Percentiles rank a stretch among this genome's conserved stretches.
These are phyloP conservation scores for Etheostoma nigrum DNA, from an alignment of 2,797 vertebrate genomes.

Conservation along the genomic window DNA sequence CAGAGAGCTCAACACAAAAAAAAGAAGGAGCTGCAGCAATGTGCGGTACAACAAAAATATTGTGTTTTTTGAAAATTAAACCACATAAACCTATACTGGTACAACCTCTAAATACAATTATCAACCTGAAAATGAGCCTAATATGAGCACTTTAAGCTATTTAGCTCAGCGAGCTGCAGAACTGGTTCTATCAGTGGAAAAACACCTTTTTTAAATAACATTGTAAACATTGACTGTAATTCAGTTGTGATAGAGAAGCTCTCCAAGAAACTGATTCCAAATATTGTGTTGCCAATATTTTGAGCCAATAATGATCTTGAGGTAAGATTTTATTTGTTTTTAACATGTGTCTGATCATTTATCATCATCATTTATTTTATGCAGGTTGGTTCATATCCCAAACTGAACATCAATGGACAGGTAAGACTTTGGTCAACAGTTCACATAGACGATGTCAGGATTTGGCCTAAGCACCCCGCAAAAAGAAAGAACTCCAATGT, in stretches of 20 bases:
- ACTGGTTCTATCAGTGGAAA: constrained; percentile 27
- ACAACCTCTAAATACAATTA: too few species aligned
- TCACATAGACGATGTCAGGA: neutral
- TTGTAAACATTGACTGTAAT: constrained; percentile 3
- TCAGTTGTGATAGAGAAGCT: constrained; percentile 16
- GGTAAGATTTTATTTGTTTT: constrained; percentile 31
- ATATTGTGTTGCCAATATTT: neutral
- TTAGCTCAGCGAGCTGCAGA: constrained; percentile 28
- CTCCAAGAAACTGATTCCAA: constrained; percentile 4
- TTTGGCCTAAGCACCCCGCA: neutral
- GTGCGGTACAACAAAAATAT: too few species aligned
- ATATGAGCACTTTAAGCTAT: neutral
- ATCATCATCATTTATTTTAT: neutral
- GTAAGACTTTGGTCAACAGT: constrained; percentile 2
- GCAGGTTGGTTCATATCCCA: neutral
- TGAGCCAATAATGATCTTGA: neutral
- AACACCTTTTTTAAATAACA: constrained; percentile 13
- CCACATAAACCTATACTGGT: too few species aligned
- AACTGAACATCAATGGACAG: constrained; percentile 20
- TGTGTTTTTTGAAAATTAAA: too few species aligned
- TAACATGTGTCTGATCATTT: constrained; percentile 29
- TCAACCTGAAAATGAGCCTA: too few species aligned
- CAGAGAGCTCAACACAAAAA: too few species aligned
- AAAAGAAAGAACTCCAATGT: constrained; percentile 1
- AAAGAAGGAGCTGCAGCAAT: too few species aligned